Evolutionary conservation across 2,797 vertebrate species (phyloP), one percentile per base, ranked within the genome.

Genomic region (Sternarchorhynchus goeldii): DNA sequence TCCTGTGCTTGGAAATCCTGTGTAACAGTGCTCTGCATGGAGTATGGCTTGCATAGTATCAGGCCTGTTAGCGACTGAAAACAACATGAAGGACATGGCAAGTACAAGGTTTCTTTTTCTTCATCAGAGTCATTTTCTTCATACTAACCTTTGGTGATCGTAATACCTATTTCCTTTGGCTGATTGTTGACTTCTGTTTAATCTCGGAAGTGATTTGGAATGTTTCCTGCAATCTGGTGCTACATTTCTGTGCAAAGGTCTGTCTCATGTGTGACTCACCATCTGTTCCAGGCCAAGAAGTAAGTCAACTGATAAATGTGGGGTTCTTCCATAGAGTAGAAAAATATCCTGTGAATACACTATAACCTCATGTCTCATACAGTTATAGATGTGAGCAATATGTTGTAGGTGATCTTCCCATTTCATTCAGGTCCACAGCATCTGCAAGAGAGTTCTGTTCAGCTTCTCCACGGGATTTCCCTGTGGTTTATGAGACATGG

Each of bases 401-500:
- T 20, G 25, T 4, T 2, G 31, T 17, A 65, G 21, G 14, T 65
- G 63, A 10, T 65, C 32, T 65, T 65, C 18, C 17, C 32, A 65
- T 8, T 8, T 74, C 58, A 8, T n/a, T 12, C 4, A 65, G 14
- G 2, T 5, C 34, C 39, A 17, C 2, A 59, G 31, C 55, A 60
- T 73, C 34, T 73, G 18, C 5, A 58, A 20, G 4, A 63, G 34
- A 7, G 72, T 62, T 20, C 67, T 34, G 21, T 79, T 73, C 2
- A 79, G 45, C 5, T 18, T n/a, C 18, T 79, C 62, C 2, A 32
- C 53, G 0, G 68, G 77, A 21, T 78, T 78, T 7, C 69, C 17
- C n/a, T 68, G 77, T 5, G 63, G 67, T 1, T 81, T 73, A 20
- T 84, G 77, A 5, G 72, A 72, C 1, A 64, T 74, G 1, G 77